phyloP scores from a whole-genome alignment of 2,888 invertebrate species.

The Acanthosepion lycidas region DNA sequence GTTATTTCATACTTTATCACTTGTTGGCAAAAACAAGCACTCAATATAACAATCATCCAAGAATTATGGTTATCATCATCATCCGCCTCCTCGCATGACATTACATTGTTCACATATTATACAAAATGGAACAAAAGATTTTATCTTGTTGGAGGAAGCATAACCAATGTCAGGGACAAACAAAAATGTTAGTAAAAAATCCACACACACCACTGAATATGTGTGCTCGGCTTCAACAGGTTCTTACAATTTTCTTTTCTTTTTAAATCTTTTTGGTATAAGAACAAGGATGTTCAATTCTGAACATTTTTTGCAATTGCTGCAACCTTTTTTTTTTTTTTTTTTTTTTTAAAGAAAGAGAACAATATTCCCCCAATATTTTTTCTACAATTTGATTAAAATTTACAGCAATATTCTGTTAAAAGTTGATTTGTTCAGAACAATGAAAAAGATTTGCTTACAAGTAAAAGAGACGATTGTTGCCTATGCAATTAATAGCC shows the following conservation, averaged over 20 bases:
- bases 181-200: conserved; percentile 33
- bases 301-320: background rate
- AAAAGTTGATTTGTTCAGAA: background rate
- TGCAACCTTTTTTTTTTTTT: background rate
- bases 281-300: background rate
- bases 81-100: too few species aligned
- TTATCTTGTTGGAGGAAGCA: background rate
- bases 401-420: background rate
- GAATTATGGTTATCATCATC: background rate
- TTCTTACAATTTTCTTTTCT: background rate
- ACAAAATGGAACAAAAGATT: background rate
- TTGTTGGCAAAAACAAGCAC: background rate
- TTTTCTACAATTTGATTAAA: background rate
- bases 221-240: background rate
- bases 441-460: background rate
- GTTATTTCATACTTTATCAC: background rate
- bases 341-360: background rate
- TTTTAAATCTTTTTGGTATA: background rate
- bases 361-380: background rate
- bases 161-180: background rate
- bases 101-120: background rate
- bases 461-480: background rate
- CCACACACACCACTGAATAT: background rate
- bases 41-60: background rate
- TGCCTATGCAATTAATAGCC: background rate